Conservation (phyloP, 1,140 invertebrate genomes). For the Ephestia elutella region DNA sequence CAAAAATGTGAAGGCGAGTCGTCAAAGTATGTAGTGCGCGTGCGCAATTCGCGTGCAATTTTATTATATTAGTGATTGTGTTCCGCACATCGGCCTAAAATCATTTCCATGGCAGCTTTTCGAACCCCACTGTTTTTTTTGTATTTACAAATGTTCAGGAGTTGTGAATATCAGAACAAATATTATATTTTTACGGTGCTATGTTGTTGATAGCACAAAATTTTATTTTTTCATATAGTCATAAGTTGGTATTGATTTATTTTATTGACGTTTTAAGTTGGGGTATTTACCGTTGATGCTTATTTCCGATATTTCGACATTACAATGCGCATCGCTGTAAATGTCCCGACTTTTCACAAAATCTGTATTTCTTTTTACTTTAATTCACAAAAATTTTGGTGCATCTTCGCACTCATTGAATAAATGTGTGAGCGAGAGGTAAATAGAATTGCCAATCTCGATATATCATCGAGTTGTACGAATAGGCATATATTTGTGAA, state of each 20-base stretch:
- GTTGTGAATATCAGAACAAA: slow-evolving; percentile 60
- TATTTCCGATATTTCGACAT: slow-evolving; percentile 19
- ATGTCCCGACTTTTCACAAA: not conserved
- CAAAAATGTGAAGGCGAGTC: not conserved
- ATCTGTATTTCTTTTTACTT: no score
- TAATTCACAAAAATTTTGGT: no score
- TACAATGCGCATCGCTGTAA: no score
- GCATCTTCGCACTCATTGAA: no score
- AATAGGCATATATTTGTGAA: no score
- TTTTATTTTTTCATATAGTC: slow-evolving; percentile 37
- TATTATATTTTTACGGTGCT: slow-evolving; percentile 53
- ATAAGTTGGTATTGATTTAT: slow-evolving; percentile 44
- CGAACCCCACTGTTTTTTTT: slow-evolving; percentile 2
- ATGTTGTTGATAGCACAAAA: slow-evolving; percentile 48
- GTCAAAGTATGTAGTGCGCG: slow-evolving; percentile 6
- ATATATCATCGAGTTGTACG: no score
- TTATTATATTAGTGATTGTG: slow-evolving; percentile 52
- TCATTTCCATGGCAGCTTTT: slow-evolving; percentile 14
- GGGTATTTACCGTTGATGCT: slow-evolving; percentile 19
- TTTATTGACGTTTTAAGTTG: slow-evolving; percentile 4
- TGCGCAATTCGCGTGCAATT: slow-evolving; percentile 49
- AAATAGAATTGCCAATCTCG: no score
- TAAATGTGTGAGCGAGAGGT: no score
- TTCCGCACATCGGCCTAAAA: slow-evolving; percentile 37
- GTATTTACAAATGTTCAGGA: slow-evolving; percentile 21